Conservation (phyloP, 2,888 invertebrate genomes). For the Bursaphelenchus okinawaensis region DNA sequence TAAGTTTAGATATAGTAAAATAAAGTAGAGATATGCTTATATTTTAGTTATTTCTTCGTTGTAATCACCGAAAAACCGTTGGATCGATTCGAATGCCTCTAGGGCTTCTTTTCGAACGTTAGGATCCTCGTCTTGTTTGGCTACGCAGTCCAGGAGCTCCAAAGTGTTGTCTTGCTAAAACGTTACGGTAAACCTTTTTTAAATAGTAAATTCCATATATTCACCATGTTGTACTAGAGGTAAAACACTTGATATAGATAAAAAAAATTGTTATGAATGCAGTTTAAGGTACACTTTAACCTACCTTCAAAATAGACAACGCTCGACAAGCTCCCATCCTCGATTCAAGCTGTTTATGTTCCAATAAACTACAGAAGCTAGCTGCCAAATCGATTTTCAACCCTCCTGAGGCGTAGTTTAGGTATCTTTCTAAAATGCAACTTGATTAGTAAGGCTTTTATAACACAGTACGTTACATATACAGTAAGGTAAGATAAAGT, state of each 20-base stretch:
- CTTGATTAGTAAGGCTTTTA: not conserved
- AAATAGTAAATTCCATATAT: too few relatives aligned
- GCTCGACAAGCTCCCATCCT: conserved; percentile 51
- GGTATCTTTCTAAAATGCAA: conserved; percentile 43
- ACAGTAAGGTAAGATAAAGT: too few relatives aligned
- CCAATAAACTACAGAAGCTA: conserved; percentile 49
- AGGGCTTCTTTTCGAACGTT: conserved; percentile 18
- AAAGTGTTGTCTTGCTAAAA: conserved; percentile 28
- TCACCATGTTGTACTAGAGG: too few relatives aligned
- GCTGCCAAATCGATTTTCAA: conserved; percentile 45
- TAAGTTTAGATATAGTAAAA: too few relatives aligned
- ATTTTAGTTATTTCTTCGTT: conserved; percentile 19
- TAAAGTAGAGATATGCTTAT: conserved; percentile 3
- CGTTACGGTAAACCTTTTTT: too few relatives aligned
- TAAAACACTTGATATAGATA: too few relatives aligned
- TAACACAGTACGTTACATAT: too few relatives aligned
- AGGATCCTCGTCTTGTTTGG: conserved; percentile 14
- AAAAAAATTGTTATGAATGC: too few relatives aligned
- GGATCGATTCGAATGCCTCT: conserved; percentile 12
- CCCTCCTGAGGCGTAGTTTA: conserved; percentile 34
- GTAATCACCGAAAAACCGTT: conserved; percentile 5
- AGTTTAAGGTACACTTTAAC: too few relatives aligned
- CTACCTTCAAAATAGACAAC: conserved; percentile 38
- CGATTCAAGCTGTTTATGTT: conserved; percentile 38
- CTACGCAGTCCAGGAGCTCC: conserved; percentile 21